A percentile compares a stretch with the other conserved stretches of the same genome.
Conservation (phyloP, 37 sponge, comb jelly and placozoan genomes). For the Oopsacas minuta region DNA sequence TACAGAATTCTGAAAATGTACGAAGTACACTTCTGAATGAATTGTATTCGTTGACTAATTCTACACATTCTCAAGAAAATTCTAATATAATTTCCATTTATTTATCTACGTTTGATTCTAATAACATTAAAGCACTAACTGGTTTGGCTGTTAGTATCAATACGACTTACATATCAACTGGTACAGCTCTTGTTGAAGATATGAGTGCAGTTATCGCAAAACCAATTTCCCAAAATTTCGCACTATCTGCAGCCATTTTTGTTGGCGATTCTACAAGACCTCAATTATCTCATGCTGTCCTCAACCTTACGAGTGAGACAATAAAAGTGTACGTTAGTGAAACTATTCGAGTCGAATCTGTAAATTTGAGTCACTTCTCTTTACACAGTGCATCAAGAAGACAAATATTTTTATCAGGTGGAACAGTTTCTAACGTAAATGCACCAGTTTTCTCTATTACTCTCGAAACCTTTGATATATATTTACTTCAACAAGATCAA, state of each 20-base stretch:
- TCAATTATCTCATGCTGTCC: conserved; percentile 23
- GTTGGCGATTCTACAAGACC: conserved; percentile 37
- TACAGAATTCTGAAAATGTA: not conserved
- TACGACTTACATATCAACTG: conserved; percentile 36
- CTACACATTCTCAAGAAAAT: conserved; percentile 21
- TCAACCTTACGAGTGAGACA: conserved; percentile 45
- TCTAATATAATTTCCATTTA: conserved; percentile 28
- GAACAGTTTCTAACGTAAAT: not conserved
- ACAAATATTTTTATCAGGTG: not conserved
- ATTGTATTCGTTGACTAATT: not conserved
- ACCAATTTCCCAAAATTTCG: conserved; percentile 24
- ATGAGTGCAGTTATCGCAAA: conserved; percentile 36
- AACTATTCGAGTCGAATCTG: conserved; percentile 42
- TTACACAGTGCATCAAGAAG: conserved; percentile 7
- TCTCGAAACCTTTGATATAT: conserved; percentile 26
- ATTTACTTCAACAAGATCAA: conserved; percentile 35
- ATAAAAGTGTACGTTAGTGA: conserved; percentile 56
- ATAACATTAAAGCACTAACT: conserved; percentile 37
- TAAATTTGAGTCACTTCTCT: conserved; percentile 47
- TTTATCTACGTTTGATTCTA: conserved; percentile 44
- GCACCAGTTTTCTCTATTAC: not conserved
- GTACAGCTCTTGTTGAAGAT: conserved; percentile 28
- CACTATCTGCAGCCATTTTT: conserved; percentile 27
- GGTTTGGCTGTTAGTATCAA: conserved; percentile 24
- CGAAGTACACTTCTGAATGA: not conserved